A percentile compares a stretch with the other conserved stretches of the same genome.
Evolutionary conservation across 2,888 invertebrate genomes (phyloP).

Genomic region (Rhagophthalmus giganteus): DNA sequence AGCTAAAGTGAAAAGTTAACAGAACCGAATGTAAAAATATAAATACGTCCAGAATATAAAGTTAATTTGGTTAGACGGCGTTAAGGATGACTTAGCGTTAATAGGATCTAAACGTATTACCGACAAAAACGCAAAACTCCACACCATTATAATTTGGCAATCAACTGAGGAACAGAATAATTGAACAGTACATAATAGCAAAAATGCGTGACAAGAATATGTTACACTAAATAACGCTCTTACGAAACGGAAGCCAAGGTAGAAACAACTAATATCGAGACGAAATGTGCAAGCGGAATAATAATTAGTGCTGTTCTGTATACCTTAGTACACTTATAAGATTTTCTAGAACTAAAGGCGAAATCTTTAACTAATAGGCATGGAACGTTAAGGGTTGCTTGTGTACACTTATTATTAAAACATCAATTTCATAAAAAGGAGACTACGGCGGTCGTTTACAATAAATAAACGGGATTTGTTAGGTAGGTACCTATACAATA

Average conservation of each 20-base stretch:
- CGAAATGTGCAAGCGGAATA: constrained; percentile 9
- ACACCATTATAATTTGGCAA: constrained; percentile 6
- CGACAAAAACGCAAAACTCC: background rate
- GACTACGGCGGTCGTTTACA: constrained; percentile 11
- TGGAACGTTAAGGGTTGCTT: too few species aligned
- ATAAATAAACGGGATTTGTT: constrained; percentile 22
- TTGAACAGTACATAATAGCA: constrained; percentile 8
- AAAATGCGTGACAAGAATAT: constrained; percentile 12
- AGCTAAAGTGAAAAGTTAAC: too few species aligned
- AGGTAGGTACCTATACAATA: constrained; percentile 15
- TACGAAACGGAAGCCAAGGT: constrained; percentile 5
- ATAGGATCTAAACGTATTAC: too few species aligned
- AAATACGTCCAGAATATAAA: too few species aligned
- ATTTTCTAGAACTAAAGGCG: too few species aligned
- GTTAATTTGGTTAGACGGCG: too few species aligned
- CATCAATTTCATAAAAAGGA: background rate
- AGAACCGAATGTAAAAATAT: too few species aligned
- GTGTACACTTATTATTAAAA: too few species aligned
- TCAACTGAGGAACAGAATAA: constrained; percentile 6
- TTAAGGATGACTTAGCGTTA: too few species aligned
- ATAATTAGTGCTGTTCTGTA: constrained; percentile 4
- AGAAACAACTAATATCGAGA: constrained; percentile 6
- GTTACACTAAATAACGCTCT: constrained; percentile 11
- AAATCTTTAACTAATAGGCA: too few species aligned
- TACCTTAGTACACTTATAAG: too few species aligned